These are phyloP conservation scores for Acanthurus leucopareius DNA, from an alignment of 2,797 vertebrate species.

Conservation along the genomic window DNA sequence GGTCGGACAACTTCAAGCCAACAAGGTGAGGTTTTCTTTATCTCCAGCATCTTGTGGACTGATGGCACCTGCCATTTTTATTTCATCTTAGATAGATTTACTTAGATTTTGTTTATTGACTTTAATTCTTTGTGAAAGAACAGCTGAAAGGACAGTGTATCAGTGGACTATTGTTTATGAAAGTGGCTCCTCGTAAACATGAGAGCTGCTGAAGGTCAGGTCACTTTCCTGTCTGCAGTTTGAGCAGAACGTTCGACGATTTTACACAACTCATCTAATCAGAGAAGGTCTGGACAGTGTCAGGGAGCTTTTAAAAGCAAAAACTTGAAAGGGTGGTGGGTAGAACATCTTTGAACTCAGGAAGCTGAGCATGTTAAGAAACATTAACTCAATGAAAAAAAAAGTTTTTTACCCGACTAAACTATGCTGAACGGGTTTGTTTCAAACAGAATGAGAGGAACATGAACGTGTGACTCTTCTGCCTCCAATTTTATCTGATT, in stretches of 20 bases:
- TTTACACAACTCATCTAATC: too few species aligned
- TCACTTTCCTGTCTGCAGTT: background rate
- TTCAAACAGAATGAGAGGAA: too few species aligned
- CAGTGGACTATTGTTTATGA: background rate
- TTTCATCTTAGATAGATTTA: background rate
- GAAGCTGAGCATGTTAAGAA: too few species aligned
- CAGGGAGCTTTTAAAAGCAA: background rate
- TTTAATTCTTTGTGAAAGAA: too few species aligned
- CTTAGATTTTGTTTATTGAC: background rate
- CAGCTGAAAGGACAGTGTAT: too few species aligned
- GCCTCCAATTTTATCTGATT: background rate
- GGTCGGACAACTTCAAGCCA: background rate
- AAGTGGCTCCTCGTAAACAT: too few species aligned
- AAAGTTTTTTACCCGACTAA: background rate
- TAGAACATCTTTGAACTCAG: too few species aligned
- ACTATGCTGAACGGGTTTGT: background rate
- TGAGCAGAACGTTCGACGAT: background rate
- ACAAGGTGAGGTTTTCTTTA: slow-evolving; percentile 23
- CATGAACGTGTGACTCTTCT: background rate
- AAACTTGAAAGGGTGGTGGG: background rate
- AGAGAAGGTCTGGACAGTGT: too few species aligned
- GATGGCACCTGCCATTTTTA: too few species aligned
- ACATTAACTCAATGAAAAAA: too few species aligned
- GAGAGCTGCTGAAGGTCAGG: too few species aligned
- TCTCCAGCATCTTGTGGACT: background rate